Base-by-base conservation (phyloP, 1,140 invertebrate species). In the Megathymus violae region DNA sequence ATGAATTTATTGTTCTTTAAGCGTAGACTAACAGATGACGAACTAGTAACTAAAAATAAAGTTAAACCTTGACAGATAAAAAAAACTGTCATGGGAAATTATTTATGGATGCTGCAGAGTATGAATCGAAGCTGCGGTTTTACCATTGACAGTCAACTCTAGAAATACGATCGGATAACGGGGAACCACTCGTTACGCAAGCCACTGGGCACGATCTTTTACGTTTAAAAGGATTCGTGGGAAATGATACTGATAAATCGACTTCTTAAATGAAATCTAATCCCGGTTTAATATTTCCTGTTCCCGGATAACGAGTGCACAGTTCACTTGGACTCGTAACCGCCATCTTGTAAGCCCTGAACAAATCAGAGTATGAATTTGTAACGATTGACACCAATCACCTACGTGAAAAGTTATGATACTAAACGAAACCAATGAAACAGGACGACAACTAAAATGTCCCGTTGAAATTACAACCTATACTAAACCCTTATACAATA, bases 151-250 rank as follows among this genome's bases (percentile, higher is more conserved):
- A 41, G 15, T 31, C 22, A 1, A 14, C 36, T 17, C 19, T 47
- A 15, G 51, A 41, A 54, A 56, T n/a, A 31, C 41, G 51, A 56
- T 56, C 38, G 38, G 38, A 9, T 56, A 56, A 56, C 51, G n/a
- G 51, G 59, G 36, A 50, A 38, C 48, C 47, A 44, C 60, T 11
- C 16, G 60, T 62, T 51, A 62, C 48, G 38, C 43, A 51, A 52
- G 19, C 22, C 13, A 51, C 43, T 40, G 19, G 46, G 14, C 22
- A 31, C 46, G 17, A 46, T 6, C 14, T 13, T 13, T 19, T 7
- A 9, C 14, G 43, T 40, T 56, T 31, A 25, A 14, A 56, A 56
- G 34, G 38, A 25, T 43, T 43, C 38, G 38, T 56, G 51, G 25
- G 51, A 43, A 56, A 15, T 48, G 3, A 25, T 4, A 11, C 44